phyloP scores from a whole-genome alignment of 1,140 invertebrate genomes.

The Sinonovacula constricta region DNA sequence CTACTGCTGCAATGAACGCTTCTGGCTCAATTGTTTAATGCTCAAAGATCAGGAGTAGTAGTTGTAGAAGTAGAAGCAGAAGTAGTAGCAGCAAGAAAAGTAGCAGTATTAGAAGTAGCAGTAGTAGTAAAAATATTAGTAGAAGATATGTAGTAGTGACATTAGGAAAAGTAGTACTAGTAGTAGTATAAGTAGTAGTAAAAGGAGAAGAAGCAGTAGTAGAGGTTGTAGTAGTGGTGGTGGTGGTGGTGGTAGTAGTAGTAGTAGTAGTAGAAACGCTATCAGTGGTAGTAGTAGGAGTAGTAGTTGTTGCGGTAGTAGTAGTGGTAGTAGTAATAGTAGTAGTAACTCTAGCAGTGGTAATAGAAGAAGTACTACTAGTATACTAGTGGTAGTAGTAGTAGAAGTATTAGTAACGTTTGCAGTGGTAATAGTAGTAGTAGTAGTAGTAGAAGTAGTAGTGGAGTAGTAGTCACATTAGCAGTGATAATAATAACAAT shows the following conservation, averaged over 20 bases:
- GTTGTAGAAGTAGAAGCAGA: too few relatives aligned
- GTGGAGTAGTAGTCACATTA: not conserved
- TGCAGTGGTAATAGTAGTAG: too few relatives aligned
- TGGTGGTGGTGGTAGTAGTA: not conserved
- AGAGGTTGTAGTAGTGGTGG: not conserved
- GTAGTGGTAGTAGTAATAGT: not conserved
- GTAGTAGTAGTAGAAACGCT: not conserved
- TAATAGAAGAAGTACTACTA: too few relatives aligned
- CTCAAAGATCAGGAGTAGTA: not conserved
- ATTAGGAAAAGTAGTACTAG: slow-evolving; percentile 1
- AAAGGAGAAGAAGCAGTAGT: not conserved
- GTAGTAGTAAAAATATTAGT: slow-evolving; percentile 9
- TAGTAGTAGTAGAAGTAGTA: too few relatives aligned
- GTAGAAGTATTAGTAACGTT: not conserved
- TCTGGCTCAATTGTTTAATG: too few relatives aligned
- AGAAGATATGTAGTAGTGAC: slow-evolving; percentile 8
- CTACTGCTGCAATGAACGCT: too few relatives aligned
- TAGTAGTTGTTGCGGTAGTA: not conserved
- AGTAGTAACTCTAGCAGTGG: not conserved
- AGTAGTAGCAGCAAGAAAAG: too few relatives aligned
- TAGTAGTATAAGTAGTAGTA: not conserved
- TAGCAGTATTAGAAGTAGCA: too few relatives aligned
- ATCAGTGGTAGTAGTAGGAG: too few relatives aligned
- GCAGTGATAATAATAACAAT: too few relatives aligned
- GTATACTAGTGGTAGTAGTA: not conserved